phyloP scores from a whole-genome alignment of 1,140 invertebrate species.

The Brachystomella parvula region DNA sequence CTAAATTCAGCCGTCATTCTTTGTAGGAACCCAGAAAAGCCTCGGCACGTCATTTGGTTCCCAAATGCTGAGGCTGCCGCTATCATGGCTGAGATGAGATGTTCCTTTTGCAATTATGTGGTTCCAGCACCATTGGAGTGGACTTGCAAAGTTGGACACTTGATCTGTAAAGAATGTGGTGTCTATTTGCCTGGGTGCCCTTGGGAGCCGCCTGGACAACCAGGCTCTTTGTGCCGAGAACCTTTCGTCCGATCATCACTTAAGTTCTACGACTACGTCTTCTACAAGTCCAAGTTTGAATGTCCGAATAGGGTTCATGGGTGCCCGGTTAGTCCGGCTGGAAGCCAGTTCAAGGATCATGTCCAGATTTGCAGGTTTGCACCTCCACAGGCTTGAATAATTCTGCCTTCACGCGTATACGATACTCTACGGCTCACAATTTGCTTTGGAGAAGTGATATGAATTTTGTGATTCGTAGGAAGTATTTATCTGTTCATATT shows the following conservation, averaged over 20 bases:
- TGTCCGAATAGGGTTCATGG: not conserved
- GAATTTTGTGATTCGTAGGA: no score
- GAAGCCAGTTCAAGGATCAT: not conserved
- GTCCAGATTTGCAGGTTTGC: not conserved
- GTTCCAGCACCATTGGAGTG: slow-evolving; percentile 5
- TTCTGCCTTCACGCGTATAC: no score
- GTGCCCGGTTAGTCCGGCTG: not conserved
- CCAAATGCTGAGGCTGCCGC: no score
- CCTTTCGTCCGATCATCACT: not conserved
- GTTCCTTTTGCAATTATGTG: not conserved
- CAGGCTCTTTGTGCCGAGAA: not conserved
- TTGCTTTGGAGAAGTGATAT: no score
- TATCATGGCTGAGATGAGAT: no score
- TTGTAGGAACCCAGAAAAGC: no score
- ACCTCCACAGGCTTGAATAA: not conserved
- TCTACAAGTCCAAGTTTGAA: not conserved
- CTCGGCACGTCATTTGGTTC: no score
- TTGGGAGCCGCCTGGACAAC: not conserved
- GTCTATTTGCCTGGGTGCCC: not conserved
- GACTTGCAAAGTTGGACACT: not conserved
- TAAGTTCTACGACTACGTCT: not conserved
- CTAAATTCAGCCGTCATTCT: no score
- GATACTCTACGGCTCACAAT: no score
- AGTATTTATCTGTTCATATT: no score
- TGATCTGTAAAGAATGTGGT: not conserved